Percentiles rank a stretch among this genome's conserved stretches.
Evolutionary conservation across 2,113 vertebrate species (phyloP).

Genomic region (Cyrtonyx montezumae): DNA sequence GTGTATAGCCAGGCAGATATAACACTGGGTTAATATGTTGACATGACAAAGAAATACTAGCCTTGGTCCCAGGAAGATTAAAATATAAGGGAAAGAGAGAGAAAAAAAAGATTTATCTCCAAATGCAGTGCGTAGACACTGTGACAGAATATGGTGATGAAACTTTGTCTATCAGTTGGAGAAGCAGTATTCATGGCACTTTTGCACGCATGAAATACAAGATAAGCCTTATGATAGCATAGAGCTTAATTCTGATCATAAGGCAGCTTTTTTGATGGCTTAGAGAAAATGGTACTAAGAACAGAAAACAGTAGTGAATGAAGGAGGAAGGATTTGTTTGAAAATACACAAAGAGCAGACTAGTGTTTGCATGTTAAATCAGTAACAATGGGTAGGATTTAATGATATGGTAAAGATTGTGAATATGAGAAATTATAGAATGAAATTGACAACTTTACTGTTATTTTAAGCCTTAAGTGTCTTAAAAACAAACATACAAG

Average conservation of each 20-base stretch:
- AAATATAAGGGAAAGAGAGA: not conserved
- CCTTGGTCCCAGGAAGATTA: not conserved
- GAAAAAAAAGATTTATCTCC: not conserved
- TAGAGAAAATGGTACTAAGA: not conserved
- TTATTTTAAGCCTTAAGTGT: not conserved
- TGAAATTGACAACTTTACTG: not conserved
- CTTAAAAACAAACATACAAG: not conserved
- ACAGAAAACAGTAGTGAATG: not conserved
- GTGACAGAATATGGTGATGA: not conserved
- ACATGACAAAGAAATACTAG: not conserved
- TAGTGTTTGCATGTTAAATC: not conserved
- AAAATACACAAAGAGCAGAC: not conserved
- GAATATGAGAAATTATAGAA: not conserved
- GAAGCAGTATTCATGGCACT: not conserved
- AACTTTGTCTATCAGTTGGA: not conserved
- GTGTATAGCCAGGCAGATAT: not conserved
- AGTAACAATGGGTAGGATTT: not conserved
- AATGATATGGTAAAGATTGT: not conserved
- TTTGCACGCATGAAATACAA: not conserved
- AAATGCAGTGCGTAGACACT: not conserved
- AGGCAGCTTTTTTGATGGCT: not conserved
- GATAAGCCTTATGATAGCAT: not conserved
- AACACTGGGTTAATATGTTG: not conserved
- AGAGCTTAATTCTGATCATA: not conserved
- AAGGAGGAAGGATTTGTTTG: not conserved